These are phyloP conservation scores for Pantherophis vulpinus DNA, from an alignment of 2,797 vertebrate species.

Conservation along the genomic window DNA sequence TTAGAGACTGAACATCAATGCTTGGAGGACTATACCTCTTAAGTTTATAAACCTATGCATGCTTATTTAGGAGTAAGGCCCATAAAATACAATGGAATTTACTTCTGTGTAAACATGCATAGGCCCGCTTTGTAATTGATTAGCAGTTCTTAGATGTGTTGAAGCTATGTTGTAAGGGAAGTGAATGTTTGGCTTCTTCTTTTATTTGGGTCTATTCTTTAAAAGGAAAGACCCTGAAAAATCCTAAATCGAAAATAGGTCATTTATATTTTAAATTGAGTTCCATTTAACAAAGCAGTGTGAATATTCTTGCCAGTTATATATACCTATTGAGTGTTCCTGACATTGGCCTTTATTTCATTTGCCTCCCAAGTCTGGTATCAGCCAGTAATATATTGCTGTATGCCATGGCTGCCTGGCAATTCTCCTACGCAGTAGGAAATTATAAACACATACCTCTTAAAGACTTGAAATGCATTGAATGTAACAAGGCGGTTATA, in stretches of 20 bases:
- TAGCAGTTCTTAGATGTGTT: constrained; percentile 43
- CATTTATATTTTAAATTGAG: constrained; percentile 50
- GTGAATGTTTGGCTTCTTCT: constrained; percentile 56
- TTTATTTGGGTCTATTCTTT: constrained; percentile 65
- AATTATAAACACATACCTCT: constrained; percentile 84
- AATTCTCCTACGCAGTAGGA: constrained; percentile 81
- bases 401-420: constrained; percentile 69
- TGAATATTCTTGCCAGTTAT: constrained; percentile 63
- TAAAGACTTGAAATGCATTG: constrained; percentile 82
- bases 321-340: constrained; percentile 38
- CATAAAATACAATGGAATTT: constrained; percentile 8
- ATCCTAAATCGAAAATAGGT: constrained; percentile 57
- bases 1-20: neutral
- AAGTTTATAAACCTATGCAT: neutral
- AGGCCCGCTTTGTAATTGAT: constrained; percentile 17
- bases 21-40: constrained; percentile 38
- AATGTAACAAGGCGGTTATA: constrained; percentile 81
- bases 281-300: constrained; percentile 47
- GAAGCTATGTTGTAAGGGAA: constrained; percentile 46
- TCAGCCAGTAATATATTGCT: constrained; percentile 66
- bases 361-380: constrained; percentile 60
- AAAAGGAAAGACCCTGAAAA: constrained; percentile 65
- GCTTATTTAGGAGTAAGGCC: neutral
- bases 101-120: neutral
- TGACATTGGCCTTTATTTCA: constrained; percentile 60